phyloP scores from a whole-genome alignment of 1,140 invertebrate genomes.

The Drosophila bocqueti region DNA sequence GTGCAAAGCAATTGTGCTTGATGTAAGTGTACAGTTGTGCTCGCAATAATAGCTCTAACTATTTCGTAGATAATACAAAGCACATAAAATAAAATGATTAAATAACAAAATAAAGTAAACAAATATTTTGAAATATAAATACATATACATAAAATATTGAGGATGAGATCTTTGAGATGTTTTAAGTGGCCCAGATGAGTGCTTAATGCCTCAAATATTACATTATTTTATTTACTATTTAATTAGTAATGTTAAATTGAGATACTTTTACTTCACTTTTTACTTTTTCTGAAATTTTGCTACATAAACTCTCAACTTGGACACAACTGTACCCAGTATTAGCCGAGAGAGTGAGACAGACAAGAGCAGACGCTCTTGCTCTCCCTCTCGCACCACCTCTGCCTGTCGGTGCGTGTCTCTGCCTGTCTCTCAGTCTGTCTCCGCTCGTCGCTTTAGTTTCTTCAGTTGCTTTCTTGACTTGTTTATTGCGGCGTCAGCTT shows the following conservation, averaged over 20 bases:
- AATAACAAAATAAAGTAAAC: background rate
- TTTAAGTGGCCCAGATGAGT: too few species aligned
- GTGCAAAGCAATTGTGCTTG: slow-evolving; percentile 63
- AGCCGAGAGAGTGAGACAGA: slow-evolving; percentile 1
- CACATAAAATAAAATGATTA: too few species aligned
- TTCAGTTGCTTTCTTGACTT: slow-evolving; percentile 51
- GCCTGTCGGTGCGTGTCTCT: slow-evolving; percentile 2
- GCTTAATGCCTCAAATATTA: too few species aligned
- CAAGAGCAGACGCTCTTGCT: slow-evolving; percentile 2
- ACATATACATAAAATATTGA: background rate
- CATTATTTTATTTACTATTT: background rate
- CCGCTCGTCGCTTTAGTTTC: slow-evolving; percentile 20
- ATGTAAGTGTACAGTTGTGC: slow-evolving; percentile 1
- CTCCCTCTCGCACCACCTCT: background rate
- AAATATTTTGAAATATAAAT: background rate
- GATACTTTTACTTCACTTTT: too few species aligned
- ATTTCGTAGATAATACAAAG: background rate
- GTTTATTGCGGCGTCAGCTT: slow-evolving; percentile 70
- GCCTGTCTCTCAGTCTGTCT: slow-evolving; percentile 28
- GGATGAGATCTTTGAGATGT: too few species aligned
- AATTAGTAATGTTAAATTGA: background rate
- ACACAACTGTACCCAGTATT: slow-evolving; percentile 14
- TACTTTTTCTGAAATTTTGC: background rate
- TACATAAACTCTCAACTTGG: background rate
- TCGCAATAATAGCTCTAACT: background rate